phyloP scores from a whole-genome alignment of 2,113 vertebrate genomes.

The Nycticebus coucang region DNA sequence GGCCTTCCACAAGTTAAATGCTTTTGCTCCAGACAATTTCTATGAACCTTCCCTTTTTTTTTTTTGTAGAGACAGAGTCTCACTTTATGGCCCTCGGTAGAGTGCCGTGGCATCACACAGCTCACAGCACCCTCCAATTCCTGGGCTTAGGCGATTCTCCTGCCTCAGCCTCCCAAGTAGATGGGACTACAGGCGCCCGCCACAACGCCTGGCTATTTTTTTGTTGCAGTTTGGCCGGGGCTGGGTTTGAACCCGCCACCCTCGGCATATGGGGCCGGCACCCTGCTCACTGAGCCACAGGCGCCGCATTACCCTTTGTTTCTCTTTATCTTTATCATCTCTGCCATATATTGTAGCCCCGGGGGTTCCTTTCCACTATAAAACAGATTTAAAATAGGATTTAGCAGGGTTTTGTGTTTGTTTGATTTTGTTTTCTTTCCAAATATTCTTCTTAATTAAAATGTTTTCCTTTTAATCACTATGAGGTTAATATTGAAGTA shows the following conservation, averaged over 20 bases:
- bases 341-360: not conserved
- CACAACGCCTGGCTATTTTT: no score
- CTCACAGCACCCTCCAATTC: no score
- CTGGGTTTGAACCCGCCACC: no score
- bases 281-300: no score
- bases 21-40: not conserved
- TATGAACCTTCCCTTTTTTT: not conserved
- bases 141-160: no score
- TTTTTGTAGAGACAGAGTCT: no score
- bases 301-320: not conserved
- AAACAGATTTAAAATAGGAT: not conserved
- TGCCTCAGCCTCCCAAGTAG: no score
- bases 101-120: no score
- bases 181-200: no score
- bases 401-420: not conserved
- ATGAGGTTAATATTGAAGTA: not conserved
- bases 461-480: not conserved
- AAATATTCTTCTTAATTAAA: not conserved
- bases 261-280: no score
- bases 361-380: not conserved
- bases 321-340: conserved; percentile 36
- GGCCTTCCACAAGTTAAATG: not conserved
- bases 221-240: no score
- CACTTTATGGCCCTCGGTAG: no score
- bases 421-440: not conserved